Conservation (phyloP, 2,113 vertebrate species). For the Patagioenas fasciata region DNA sequence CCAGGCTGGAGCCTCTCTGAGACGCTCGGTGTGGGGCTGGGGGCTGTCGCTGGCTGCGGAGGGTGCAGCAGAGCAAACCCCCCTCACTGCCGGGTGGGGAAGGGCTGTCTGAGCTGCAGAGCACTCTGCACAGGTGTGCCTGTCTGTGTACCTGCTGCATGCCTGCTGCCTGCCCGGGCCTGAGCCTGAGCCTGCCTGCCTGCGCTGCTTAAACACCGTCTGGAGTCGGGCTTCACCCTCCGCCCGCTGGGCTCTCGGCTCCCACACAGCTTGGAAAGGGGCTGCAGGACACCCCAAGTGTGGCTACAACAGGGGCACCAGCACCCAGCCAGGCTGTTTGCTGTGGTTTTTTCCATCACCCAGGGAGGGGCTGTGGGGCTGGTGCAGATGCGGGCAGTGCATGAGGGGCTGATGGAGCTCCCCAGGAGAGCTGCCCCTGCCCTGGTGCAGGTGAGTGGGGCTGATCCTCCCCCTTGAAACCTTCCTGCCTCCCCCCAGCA, state of each 20-base stretch:
- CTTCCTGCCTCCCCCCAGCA: neutral
- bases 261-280: too few species aligned
- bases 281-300: too few species aligned
- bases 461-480: neutral
- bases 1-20: too few species aligned
- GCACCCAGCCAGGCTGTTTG: too few species aligned
- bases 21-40: rapidly evolving
- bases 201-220: neutral
- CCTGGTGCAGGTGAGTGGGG: neutral
- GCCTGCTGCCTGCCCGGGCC: neutral
- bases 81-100: neutral
- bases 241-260: neutral
- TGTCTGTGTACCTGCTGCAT: neutral
- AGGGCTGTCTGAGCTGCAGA: neutral
- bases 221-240: neutral
- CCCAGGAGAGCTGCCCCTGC: neutral
- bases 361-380: neutral
- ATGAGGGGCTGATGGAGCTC: neutral
- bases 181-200: neutral
- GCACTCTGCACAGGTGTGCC: neutral
- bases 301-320: neutral
- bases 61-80: rapidly evolving
- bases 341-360: rapidly evolving
- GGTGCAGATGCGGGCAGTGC: neutral
- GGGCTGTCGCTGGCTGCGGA: neutral